phyloP scores from a whole-genome alignment of 2,113 vertebrate species.

The Sceloporus tristichus region DNA sequence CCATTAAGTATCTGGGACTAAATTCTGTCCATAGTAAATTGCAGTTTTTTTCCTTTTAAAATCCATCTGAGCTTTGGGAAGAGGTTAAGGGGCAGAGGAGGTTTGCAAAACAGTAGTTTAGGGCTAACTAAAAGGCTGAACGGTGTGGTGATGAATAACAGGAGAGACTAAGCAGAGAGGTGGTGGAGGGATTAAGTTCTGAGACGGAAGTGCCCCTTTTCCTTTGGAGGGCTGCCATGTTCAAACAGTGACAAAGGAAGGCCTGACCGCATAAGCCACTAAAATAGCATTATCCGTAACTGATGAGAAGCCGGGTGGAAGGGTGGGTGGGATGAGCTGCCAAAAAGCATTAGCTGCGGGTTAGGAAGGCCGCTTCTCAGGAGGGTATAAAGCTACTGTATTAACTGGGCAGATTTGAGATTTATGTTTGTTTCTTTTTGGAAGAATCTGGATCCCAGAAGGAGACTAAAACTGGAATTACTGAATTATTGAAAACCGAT shows the following conservation, averaged over 20 bases:
- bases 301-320: neutral
- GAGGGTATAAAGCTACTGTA: too few species aligned
- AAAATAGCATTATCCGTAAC: conserved; percentile 67
- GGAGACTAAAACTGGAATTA: neutral
- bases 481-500: too few species aligned
- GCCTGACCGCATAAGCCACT: conserved; percentile 65
- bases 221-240: conserved; percentile 44
- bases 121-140: neutral
- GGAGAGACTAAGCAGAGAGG: neutral
- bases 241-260: conserved; percentile 56
- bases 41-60: neutral
- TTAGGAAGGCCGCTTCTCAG: neutral
- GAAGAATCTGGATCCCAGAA: neutral
- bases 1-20: neutral
- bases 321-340: conserved; percentile 10
- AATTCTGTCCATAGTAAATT: neutral
- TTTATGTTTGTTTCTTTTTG: too few species aligned
- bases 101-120: neutral
- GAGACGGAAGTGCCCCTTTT: conserved; percentile 35
- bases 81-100: too few species aligned
- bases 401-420: too few species aligned
- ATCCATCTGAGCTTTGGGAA: neutral
- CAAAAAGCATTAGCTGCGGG: neutral
- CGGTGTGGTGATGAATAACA: neutral
- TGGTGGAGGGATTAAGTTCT: conserved; percentile 16